Evolutionary conservation across 2,888 invertebrate species (phyloP), one percentile per base, ranked within the genome.

Genomic region (Diarsia dahlii): DNA sequence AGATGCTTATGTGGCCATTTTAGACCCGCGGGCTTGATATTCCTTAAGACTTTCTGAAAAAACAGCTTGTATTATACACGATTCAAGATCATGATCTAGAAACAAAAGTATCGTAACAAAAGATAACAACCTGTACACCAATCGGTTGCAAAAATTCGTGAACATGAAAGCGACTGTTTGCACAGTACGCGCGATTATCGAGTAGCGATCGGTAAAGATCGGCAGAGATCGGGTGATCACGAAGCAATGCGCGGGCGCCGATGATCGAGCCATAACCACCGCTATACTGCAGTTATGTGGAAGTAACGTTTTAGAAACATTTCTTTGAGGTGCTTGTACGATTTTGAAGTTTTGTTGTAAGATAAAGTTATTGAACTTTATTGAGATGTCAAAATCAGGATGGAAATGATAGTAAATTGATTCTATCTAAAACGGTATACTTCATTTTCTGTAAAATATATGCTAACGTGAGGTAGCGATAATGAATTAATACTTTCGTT

Each of bases 111-210:
- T 34, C 39, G 10, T 46, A 15, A n/a, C 3, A 72, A 46, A 15
- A n/a, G n/a, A 6, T 46, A 79, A 28, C 81, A 74, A 10, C 76
- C 92, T 92, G 88, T 93, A 90, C 71, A 83, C 13, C 50, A 75
- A 71, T 74, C 56, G 86, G 86, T 90, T 89, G 84, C 84, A 83
- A 81, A 89, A 90, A 89, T 90, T 94, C 94, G 93, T 94, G 94
- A 91, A 87, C 88, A 88, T 85, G 85, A 81, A 85, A 88, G 91
- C 89, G 91, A 89, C 89, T 94, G 92, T 94, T 94, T 94, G 93
- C 91, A 90, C 92, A 94, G 93, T 88, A 89, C 77, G 88, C 89
- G 88, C 92, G 92, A 93, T 94, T 93, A 94, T 92, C 91, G 90
- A 89, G 88, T 87, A 87, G 88, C 91, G 84, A 92, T 90, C 92